Conservation (phyloP, 2,113 vertebrate genomes). For the Ammodytes dubius region DNA sequence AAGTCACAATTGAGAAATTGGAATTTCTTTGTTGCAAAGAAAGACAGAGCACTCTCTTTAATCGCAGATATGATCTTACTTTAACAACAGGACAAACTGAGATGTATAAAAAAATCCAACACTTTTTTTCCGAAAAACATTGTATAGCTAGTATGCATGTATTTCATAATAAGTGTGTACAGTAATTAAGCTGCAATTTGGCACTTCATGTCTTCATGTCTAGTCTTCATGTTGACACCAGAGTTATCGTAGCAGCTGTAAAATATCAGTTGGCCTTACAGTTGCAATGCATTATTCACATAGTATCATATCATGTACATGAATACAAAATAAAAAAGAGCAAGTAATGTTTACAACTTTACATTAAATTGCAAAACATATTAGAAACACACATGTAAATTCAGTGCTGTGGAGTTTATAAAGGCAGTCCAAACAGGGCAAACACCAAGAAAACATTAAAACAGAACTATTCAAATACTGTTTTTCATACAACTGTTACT, state of each 20-base stretch:
- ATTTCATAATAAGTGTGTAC: slow-evolving; percentile 1
- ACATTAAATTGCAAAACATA: background rate
- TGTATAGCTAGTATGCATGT: too few relatives aligned
- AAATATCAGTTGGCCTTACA: background rate
- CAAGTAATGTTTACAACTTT: slow-evolving; percentile 6
- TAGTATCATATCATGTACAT: background rate
- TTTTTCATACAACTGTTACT: slow-evolving; percentile 19
- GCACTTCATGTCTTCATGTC: background rate
- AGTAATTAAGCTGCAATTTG: slow-evolving; percentile 1
- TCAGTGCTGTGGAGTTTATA: background rate
- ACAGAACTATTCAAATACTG: slow-evolving; percentile 62
- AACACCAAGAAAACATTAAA: slow-evolving; percentile 8
- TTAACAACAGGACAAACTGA: slow-evolving; percentile 5
- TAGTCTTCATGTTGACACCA: background rate
- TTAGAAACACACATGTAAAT: background rate
- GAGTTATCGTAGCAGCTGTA: background rate
- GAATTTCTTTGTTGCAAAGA: background rate
- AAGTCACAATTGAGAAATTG: background rate
- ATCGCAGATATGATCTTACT: background rate
- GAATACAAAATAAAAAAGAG: background rate
- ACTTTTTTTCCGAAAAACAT: background rate
- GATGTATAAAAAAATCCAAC: background rate
- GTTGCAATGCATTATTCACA: background rate
- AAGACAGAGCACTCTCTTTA: background rate
- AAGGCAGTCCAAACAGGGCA: background rate